Base-by-base conservation (phyloP, 2,888 invertebrate species). In the Aleiodes alternator region DNA sequence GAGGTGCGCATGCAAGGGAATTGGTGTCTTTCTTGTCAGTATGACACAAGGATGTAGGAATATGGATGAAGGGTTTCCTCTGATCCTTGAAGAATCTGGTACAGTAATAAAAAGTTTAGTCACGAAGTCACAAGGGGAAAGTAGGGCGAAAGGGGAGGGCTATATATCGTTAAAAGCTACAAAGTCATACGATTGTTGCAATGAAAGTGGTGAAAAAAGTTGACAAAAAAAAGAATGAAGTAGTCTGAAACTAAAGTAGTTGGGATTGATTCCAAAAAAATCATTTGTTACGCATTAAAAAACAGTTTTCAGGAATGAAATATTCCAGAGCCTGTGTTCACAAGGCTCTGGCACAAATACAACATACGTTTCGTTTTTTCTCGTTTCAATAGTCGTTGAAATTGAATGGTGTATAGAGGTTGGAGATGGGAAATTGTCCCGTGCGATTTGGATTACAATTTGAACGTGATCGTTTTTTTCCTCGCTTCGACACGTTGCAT, bases 241-340 rank as follows among this genome's bases (percentile, higher is more conserved):
- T 5, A 14, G 12, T 5, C 0, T 53, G 12, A 11, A 0, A 53
- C 12, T 7, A 4, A 11, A 14, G 53, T 14, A 55, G 14, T n/a
- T n/a, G 11, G 14, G 16, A 16, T 16, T 14, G 16, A 5, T 55
- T n/a, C 14, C 8, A 16, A n/a, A n/a, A 64, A 64, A 64, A 48
- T n/a, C 43, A 29, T 64, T 64, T 48, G 23, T 64, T 23, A 43
- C 48, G 16, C 23, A 64, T 64, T 64, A 9, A 64, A 61, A 61
- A 64, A 64, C 64, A 64, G 43, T 64, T 64, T 64, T 43, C 38
- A 48, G 23, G n/a, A 7, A 23, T 8, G 64, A 34, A 14, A 61
- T 64, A 48, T 64, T 14, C 16, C 16, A 43, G 11, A 64, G 34
- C 34, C 34, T 34, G 16, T 43, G 23, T 43, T 12, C 23, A 16